Conservation (phyloP, 2,113 vertebrate genomes). For the Anguilla japonica region DNA sequence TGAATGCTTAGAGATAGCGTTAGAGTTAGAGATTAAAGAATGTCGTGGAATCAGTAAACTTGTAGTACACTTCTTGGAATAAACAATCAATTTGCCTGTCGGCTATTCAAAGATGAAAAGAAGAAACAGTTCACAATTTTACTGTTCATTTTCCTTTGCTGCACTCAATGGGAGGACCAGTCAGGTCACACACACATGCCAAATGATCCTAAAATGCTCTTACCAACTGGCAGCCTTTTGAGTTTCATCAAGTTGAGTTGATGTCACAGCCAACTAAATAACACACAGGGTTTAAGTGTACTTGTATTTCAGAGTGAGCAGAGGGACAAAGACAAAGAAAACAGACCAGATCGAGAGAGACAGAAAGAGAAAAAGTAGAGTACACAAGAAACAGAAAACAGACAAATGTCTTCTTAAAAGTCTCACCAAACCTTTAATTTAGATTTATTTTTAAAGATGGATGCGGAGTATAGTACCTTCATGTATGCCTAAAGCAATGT, state of each 20-base stretch:
- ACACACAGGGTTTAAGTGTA: background rate
- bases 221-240: background rate
- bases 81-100: background rate
- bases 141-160: background rate
- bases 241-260: background rate
- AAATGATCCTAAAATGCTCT: background rate
- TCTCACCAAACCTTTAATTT: constrained; percentile 52
- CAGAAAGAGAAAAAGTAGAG: constrained; percentile 4
- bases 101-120: background rate
- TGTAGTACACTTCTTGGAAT: no score
- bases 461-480: constrained; percentile 43
- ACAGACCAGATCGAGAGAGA: background rate
- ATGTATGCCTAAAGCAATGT: constrained; percentile 46
- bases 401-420: constrained; percentile 37
- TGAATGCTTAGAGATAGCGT: background rate
- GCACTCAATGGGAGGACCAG: background rate
- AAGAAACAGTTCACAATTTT: background rate
- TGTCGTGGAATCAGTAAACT: background rate
- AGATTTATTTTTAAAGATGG: constrained; percentile 46
- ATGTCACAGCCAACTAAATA: background rate
- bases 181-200: background rate
- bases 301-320: background rate
- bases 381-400: constrained; percentile 11
- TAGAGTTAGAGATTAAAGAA: background rate
- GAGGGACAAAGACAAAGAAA: background rate